These are phyloP conservation scores for Pogona vitticeps DNA, from an alignment of 2,113 vertebrate species.

Conservation along the genomic window DNA sequence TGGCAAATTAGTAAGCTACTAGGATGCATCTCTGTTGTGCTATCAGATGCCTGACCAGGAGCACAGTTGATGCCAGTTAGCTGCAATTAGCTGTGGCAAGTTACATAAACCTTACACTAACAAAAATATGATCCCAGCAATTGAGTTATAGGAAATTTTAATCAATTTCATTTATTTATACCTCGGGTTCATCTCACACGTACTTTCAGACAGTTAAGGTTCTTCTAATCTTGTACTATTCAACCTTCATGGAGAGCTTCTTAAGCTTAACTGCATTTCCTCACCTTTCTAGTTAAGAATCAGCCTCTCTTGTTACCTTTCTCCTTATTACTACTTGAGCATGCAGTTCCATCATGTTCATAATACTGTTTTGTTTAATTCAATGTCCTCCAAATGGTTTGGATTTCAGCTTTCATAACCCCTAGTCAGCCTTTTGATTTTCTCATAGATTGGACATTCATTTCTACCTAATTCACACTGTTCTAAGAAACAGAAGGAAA, in stretches of 20 bases:
- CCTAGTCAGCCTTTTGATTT: background rate
- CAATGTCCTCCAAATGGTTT: background rate
- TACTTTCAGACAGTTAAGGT: background rate
- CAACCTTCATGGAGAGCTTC: accelerated
- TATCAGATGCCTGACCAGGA: too few species aligned
- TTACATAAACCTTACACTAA: too few species aligned
- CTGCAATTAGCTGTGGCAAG: too few species aligned
- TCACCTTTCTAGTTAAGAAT: background rate
- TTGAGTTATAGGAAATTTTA: too few species aligned
- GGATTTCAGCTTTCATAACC: background rate
- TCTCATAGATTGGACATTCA: background rate
- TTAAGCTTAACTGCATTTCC: accelerated
- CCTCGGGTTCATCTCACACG: background rate
- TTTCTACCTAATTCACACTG: background rate
- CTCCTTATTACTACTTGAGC: background rate
- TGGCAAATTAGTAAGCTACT: too few species aligned
- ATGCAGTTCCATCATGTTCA: background rate
- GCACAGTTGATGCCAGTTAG: too few species aligned
- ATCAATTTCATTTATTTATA: background rate
- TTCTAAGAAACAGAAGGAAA: background rate
- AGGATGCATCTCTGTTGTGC: too few species aligned
- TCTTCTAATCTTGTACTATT: background rate
- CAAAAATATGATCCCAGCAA: too few species aligned
- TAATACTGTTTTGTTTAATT: too few species aligned
- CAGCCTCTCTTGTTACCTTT: too few species aligned